Conservation (phyloP, 2,797 vertebrate species). For the Periophthalmus magnuspinnatus region DNA sequence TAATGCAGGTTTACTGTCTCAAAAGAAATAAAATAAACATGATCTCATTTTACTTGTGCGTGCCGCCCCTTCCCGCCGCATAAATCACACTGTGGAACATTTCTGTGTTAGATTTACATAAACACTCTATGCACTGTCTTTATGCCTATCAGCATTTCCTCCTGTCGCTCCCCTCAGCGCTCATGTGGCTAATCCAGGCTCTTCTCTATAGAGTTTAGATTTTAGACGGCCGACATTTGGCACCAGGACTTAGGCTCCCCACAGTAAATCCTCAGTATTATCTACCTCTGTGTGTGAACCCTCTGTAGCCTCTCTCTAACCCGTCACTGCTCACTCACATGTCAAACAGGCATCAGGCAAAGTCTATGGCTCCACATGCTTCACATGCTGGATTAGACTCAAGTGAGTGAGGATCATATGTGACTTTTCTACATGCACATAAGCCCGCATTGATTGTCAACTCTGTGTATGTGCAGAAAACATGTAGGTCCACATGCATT, state of each 20-base stretch:
- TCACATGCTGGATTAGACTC: constrained; percentile 38
- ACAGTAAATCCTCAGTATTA: constrained; percentile 57
- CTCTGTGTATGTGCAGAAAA: background rate
- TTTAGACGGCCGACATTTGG: constrained; percentile 47
- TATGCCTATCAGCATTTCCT: constrained; percentile 41
- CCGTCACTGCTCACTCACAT: constrained; percentile 17
- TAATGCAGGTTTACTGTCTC: too few relatives aligned
- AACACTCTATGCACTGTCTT: constrained; percentile 19
- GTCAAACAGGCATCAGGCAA: constrained; percentile 63
- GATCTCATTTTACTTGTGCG: background rate
- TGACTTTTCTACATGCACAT: constrained; percentile 1
- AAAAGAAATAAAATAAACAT: too few relatives aligned
- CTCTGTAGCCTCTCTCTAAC: background rate
- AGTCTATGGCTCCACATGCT: constrained; percentile 35
- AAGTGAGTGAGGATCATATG: constrained; percentile 17
- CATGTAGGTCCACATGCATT: background rate
- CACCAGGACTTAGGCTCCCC: constrained; percentile 44
- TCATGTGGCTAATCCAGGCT: constrained; percentile 48
- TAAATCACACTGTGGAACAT: constrained; percentile 12
- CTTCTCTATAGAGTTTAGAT: constrained; percentile 33
- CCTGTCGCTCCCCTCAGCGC: constrained; percentile 39
- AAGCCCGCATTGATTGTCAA: background rate
- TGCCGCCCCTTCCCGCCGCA: constrained; percentile 17
- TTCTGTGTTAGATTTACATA: constrained; percentile 30
- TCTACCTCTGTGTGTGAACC: constrained; percentile 31